Base-by-base conservation (phyloP, 2,888 invertebrate genomes). In the Mactromeris polynyma region DNA sequence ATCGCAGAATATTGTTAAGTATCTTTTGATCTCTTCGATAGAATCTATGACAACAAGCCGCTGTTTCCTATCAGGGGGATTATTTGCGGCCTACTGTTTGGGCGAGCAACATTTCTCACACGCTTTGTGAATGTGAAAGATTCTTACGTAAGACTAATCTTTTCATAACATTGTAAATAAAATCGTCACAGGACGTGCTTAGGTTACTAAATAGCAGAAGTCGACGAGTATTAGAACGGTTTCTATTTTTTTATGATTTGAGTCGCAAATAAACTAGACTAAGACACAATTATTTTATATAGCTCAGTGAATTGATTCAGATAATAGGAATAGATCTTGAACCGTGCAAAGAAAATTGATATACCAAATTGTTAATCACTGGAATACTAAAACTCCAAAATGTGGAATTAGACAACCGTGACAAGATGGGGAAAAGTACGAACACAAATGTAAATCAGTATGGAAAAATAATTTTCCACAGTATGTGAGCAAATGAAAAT, bases 1-100 rank as follows among this genome's bases (percentile, higher is more conserved):
- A 64, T 64, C 58, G n/a, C 26, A 26, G 58, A 26, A 64, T 64
- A 64, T 64, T 26, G 58, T 64, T 64, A 26, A 64, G 26, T 64
- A 64, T 64, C 58, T 64, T 64, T 64, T 64, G 58, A 64, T 64
- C n/a, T 2, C 9, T 64, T 64, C 58, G 58, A 64, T 64, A 64
- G 58, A 26, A 64, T 64, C 58, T 64, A 64, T 64, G 58, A 64
- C 58, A 64, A 64, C 26, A 64, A 64, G 26, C 58, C 11, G 58
- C 58, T 64, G 58, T 64, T 64, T 64, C 26, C 58, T 64, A 64
- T 64, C 58, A 64, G 26, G 11, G n/a, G 46, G 26, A 26, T 64
- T 64, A 64, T 64, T 26, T 64, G 58, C n/a, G 9, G 58, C 26
- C 26, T 26, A 6, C 26, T 26, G 26, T 64, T 26, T 26, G 26